These are phyloP conservation scores for Drosophila parthenogenetica DNA, from an alignment of 2,888 invertebrate species.

Conservation along the genomic window DNA sequence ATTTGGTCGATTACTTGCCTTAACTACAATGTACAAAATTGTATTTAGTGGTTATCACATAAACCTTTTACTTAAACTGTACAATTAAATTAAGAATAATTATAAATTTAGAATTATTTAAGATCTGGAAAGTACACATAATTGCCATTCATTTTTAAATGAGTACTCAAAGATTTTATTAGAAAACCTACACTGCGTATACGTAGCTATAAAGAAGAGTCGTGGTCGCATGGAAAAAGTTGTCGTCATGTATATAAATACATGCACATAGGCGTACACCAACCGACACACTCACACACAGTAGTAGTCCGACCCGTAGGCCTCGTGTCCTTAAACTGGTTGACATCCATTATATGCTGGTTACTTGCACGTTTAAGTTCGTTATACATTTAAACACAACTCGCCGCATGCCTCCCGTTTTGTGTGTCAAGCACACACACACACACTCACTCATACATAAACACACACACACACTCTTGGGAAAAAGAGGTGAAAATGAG, in stretches of 20 bases:
- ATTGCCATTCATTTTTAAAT: neutral
- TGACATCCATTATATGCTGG: constrained; percentile 74
- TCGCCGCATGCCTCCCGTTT: constrained; percentile 53
- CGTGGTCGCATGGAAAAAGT: constrained; percentile 61
- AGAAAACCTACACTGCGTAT: constrained; percentile 60
- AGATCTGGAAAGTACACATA: neutral
- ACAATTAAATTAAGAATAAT: too few species aligned
- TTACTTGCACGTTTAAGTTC: constrained; percentile 80
- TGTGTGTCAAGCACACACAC: constrained; percentile 74
- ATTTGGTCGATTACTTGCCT: neutral
- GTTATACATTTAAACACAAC: constrained; percentile 71
- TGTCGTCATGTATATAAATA: constrained; percentile 26
- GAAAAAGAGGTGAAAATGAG: constrained; percentile 76
- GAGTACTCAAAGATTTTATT: constrained; percentile 47
- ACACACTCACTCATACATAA: constrained; percentile 31
- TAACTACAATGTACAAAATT: neutral
- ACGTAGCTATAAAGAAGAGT: constrained; percentile 72
- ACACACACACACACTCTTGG: constrained; percentile 20
- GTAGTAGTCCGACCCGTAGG: constrained; percentile 47
- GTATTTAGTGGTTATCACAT: neutral
- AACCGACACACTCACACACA: constrained; percentile 14
- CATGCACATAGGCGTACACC: constrained; percentile 6
- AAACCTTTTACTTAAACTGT: neutral
- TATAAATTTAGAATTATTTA: neutral
- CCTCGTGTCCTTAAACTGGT: constrained; percentile 69